These are phyloP conservation scores for Drosophila nigritarsus DNA, from an alignment of 2,888 invertebrate species.

Conservation along the genomic window DNA sequence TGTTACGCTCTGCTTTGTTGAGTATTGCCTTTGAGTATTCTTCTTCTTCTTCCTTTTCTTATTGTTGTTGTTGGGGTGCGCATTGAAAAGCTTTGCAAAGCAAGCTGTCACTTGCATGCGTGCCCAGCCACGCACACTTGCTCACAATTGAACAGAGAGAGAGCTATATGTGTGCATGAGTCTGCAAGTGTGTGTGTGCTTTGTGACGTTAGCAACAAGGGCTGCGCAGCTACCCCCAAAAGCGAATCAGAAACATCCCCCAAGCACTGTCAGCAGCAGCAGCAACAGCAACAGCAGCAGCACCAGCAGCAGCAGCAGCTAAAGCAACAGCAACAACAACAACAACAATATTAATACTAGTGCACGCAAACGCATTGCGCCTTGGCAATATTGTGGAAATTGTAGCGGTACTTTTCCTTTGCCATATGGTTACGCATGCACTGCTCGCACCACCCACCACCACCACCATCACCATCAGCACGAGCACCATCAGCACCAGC, in stretches of 20 bases:
- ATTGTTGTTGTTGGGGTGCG: conserved; percentile 10
- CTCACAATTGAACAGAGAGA: conserved; percentile 27
- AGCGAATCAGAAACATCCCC: conserved; percentile 52
- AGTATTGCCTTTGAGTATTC: conserved; percentile 14
- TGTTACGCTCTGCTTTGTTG: conserved; percentile 10
- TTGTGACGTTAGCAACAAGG: conserved; percentile 29
- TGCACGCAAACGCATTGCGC: conserved; percentile 61
- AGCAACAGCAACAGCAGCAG: not conserved
- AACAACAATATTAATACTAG: conserved; percentile 32
- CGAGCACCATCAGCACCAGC: conserved; percentile 6
- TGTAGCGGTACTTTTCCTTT: conserved; percentile 4
- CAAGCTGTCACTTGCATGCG: conserved; percentile 60
- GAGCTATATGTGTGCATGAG: conserved; percentile 11
- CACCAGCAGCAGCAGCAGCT: not conserved
- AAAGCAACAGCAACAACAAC: conserved; percentile 14
- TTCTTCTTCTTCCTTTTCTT: conserved; percentile 6
- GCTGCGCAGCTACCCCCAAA: conserved; percentile 65
- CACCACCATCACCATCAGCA: conserved; percentile 1
- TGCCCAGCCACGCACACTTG: conserved; percentile 44
- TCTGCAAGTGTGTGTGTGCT: conserved; percentile 4
- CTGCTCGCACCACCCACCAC: conserved; percentile 62
- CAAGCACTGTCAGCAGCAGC: conserved; percentile 20
- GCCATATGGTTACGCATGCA: conserved; percentile 71
- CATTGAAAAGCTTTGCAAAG: conserved; percentile 30
- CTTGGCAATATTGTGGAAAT: conserved; percentile 32